phyloP scores from a whole-genome alignment of 1,140 invertebrate genomes.

The Hyles vespertilio region DNA sequence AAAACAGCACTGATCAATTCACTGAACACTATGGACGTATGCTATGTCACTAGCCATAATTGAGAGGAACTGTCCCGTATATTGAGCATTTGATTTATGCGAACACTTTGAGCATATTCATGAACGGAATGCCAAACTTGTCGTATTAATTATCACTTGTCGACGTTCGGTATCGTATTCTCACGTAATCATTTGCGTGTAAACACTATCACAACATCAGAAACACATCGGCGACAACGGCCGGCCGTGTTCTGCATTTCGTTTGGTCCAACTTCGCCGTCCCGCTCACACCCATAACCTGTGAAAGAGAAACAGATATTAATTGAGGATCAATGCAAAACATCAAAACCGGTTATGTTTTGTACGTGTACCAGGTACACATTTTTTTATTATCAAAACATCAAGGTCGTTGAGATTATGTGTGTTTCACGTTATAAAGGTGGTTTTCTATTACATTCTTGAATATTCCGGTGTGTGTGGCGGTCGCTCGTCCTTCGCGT shows the following conservation, averaged over 20 bases:
- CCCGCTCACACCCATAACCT: constrained; percentile 35
- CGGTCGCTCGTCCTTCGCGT: neutral
- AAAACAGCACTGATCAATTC: constrained; percentile 43
- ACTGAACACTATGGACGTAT: constrained; percentile 48
- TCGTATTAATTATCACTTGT: neutral
- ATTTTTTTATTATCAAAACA: constrained; percentile 27
- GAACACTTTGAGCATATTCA: constrained; percentile 37
- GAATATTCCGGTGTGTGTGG: neutral
- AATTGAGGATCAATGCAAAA: no score
- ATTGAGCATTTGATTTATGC: constrained; percentile 32
- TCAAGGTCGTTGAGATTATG: constrained; percentile 29
- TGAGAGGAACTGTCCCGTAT: constrained; percentile 50
- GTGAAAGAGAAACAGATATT: constrained; percentile 43
- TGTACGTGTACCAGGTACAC: no score
- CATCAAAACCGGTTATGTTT: no score
- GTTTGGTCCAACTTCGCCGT: constrained; percentile 20
- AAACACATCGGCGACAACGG: constrained; percentile 22
- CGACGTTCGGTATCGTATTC: neutral
- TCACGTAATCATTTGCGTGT: constrained; percentile 7
- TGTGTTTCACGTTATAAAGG: neutral
- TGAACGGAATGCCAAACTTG: constrained; percentile 39
- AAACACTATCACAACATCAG: constrained; percentile 16
- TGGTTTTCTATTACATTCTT: neutral
- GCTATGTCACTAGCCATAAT: constrained; percentile 47
- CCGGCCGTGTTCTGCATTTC: constrained; percentile 28